Conservation (phyloP, 2,888 invertebrate genomes). For the Drosophila demipolita region DNA sequence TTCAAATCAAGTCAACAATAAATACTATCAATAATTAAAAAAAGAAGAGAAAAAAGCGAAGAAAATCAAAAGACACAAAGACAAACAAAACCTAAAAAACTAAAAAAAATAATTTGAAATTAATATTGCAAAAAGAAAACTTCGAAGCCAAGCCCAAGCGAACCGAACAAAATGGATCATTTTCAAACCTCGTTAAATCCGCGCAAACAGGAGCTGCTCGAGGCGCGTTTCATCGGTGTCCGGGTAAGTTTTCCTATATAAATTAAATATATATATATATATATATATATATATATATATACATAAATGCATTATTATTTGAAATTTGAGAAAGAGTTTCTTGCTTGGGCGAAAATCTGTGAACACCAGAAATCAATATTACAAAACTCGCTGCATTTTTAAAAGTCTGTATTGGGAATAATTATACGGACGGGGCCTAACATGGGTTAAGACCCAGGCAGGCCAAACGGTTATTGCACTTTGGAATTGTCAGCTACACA, state of each 20-base stretch:
- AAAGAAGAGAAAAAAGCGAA: conserved; percentile 4
- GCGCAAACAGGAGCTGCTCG: conserved; percentile 99
- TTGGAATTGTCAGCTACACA: conserved; percentile 63
- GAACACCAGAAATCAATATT: neutral
- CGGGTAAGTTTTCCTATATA: conserved; percentile 90
- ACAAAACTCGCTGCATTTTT: neutral
- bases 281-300: too few species aligned
- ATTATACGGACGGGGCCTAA: conserved; percentile 5
- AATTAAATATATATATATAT: neutral
- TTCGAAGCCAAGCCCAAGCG: conserved; percentile 6
- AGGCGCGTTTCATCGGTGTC: conserved; percentile 98
- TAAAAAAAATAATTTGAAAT: neutral
- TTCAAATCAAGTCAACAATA: conserved; percentile 13
- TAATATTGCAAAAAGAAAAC: conserved; percentile 7
- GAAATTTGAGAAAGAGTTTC: neutral
- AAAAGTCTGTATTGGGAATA: neutral
- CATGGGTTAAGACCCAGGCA: conserved; percentile 46
- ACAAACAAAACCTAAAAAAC: neutral
- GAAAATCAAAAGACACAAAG: neutral
- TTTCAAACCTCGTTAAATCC: conserved; percentile 98
- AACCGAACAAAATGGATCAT: conserved; percentile 91
- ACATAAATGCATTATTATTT: neutral
- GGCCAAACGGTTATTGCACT: conserved; percentile 72
- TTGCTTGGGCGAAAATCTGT: neutral
- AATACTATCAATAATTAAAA: conserved; percentile 28